A percentile compares a stretch with the other conserved stretches of the same genome.
These are phyloP conservation scores for Neomorphus geoffroyi DNA, from an alignment of 2,797 vertebrate genomes.

Conservation along the genomic window DNA sequence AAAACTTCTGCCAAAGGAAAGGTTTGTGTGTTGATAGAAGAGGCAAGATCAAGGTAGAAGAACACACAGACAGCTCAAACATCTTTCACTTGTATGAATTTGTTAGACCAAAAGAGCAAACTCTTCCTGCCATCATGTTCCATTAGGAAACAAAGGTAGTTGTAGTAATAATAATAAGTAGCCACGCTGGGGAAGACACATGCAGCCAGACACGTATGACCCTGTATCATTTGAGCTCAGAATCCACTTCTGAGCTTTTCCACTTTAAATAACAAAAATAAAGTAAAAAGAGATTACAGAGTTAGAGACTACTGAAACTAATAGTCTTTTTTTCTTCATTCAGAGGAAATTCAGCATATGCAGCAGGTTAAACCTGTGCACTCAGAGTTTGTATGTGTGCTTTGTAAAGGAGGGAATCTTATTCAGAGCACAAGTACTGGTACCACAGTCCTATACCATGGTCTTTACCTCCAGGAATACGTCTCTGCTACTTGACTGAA, in stretches of 20 bases:
- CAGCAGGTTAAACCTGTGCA: not conserved
- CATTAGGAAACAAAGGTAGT: not conserved
- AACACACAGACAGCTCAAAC: not conserved
- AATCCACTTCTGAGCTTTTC: not conserved
- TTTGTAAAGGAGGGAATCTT: not conserved
- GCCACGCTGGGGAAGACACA: not conserved
- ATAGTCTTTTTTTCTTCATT: not conserved
- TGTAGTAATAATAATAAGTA: not conserved
- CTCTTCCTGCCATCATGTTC: not conserved
- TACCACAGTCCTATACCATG: no score
- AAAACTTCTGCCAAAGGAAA: not conserved
- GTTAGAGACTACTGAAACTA: not conserved
- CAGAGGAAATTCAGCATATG: rapidly evolving
- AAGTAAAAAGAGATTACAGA: not conserved
- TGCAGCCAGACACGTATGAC: not conserved
- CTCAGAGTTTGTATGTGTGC: not conserved
- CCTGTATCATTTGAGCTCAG: not conserved
- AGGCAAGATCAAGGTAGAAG: not conserved
- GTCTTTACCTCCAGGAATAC: not conserved
- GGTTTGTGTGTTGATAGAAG: not conserved
- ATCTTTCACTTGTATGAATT: not conserved
- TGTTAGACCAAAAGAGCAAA: not conserved
- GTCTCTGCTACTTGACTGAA: not conserved
- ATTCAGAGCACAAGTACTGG: not conserved
- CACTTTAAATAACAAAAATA: not conserved